Base-by-base conservation (phyloP, 1,140 invertebrate species). In the Drosophila takahashii region DNA sequence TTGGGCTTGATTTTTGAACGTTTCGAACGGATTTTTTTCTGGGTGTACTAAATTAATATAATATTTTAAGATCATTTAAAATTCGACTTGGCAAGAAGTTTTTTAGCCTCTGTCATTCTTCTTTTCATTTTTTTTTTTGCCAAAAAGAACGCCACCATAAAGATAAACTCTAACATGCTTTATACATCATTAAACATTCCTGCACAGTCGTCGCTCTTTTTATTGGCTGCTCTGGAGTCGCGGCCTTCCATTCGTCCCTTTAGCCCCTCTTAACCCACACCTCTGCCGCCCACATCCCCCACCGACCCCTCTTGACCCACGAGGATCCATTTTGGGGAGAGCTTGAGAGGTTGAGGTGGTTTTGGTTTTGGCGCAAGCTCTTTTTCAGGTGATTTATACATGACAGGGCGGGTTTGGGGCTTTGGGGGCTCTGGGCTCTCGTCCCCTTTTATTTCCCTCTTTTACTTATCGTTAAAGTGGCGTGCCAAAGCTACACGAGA, bases 111-210 rank as follows among this genome's bases (percentile, higher is more conserved):
- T 57, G 34, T 52, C 27, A 41, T 61, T 75, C 22, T 51, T 29
- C 32, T 75, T 50, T 76, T 10, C 27, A 34, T 15, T 61, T 73
- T 65, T 50, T 54, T 51, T 48, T 81, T 81, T 81, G 59, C 53
- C 48, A 42, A 70, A 74, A 81, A 69, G 64, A 87, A 87, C 65
- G 77, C 77, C 86, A 90, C 85, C 73, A 89, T 89, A 89, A 89
- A 89, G 85, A 89, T 89, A 89, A 89, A 89, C 85, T 89, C 85
- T 89, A 89, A 89, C 85, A 89, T 89, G 85, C 85, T 89, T 89
- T 89, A 89, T 89, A 89, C 84, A 89, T 89, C 84, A 89, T 89
- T 89, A 89, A 89, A 89, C 84, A 89, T 89, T 89, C 84, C 84
- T 90, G 84, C 84, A 87, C 83, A 86, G 84, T 73, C 84, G 75